A percentile compares a stretch with the other conserved stretches of the same genome.
Conservation (phyloP, 2,113 vertebrate genomes). For the Vimba vimba region DNA sequence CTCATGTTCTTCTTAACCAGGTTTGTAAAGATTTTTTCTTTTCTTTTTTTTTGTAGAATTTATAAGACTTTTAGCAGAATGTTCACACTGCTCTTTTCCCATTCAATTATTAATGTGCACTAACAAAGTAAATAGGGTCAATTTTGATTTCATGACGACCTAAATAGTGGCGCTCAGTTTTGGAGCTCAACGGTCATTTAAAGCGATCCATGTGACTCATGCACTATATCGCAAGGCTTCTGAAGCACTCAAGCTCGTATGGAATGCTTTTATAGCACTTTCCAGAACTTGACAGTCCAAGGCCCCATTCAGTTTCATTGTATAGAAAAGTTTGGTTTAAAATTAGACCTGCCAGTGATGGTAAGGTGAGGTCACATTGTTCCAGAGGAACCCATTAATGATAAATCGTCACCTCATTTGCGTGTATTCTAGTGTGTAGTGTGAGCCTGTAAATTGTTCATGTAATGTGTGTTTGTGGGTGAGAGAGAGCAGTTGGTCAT, state of each 20-base stretch:
- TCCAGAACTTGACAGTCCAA: neutral
- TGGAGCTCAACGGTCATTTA: neutral
- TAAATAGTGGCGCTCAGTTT: too few species aligned
- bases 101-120: neutral
- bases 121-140: too few species aligned
- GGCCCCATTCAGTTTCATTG: neutral
- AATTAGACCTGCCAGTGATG: slow-evolving; percentile 8
- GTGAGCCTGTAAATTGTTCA: neutral
- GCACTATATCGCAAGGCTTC: neutral
- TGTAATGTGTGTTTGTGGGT: neutral
- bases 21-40: neutral
- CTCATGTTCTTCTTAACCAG: neutral
- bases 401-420: neutral
- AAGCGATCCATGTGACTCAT: neutral
- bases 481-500: neutral
- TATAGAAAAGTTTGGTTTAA: neutral
- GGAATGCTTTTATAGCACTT: neutral
- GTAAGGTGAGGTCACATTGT: neutral
- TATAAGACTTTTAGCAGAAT: neutral
- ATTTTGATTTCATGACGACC: too few species aligned
- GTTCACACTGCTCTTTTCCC: neutral
- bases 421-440: neutral
- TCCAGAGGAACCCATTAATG: neutral
- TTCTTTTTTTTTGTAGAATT: neutral
- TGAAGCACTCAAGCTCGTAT: neutral